phyloP scores from a whole-genome alignment of 2,888 invertebrate genomes.

The Smittia aterrima region DNA sequence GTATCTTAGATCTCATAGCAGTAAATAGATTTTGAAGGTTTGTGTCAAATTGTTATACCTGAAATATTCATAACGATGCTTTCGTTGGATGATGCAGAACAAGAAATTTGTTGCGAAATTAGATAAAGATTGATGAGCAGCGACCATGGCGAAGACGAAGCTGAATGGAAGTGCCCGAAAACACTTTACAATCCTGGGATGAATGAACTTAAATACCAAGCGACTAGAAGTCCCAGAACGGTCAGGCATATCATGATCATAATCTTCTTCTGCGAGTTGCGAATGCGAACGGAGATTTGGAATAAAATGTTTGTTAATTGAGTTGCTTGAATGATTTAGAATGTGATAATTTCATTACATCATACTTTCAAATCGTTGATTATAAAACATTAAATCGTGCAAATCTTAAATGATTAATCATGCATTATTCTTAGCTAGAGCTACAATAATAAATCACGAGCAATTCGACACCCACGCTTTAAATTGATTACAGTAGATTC shows the following conservation, averaged over 20 bases:
- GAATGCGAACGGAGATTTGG: no score
- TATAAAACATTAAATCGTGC: no score
- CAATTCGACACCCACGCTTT: no score
- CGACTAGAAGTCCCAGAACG: slow-evolving; percentile 76
- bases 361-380: no score
- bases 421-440: no score
- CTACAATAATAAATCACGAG: no score
- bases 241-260: slow-evolving; percentile 88
- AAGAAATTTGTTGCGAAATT: neutral
- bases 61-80: neutral
- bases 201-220: slow-evolving; percentile 62
- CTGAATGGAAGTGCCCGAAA: neutral
- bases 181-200: slow-evolving; percentile 21
- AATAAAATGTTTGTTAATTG: no score
- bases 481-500: no score
- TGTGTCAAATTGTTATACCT: neutral
- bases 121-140: neutral
- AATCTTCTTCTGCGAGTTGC: slow-evolving; percentile 76
- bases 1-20: neutral
- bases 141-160: neutral
- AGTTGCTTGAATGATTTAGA: neutral
- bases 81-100: neutral
- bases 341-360: neutral
- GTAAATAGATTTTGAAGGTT: neutral
- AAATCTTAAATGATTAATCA: no score